Conservation (phyloP, 1,140 invertebrate genomes). For the Drosophila repleta region DNA sequence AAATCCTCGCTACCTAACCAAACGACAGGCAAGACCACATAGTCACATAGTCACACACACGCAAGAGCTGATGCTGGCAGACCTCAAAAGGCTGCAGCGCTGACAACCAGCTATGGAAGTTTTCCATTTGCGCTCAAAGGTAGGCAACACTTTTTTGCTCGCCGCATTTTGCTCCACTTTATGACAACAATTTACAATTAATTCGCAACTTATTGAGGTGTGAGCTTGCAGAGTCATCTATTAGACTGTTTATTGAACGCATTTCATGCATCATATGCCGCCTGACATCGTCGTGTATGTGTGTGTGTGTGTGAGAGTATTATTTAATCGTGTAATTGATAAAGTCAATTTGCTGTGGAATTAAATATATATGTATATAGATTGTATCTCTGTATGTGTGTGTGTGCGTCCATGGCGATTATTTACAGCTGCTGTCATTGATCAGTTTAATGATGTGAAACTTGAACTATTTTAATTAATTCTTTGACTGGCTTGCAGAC, state of each 20-base stretch:
- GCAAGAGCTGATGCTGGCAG: constrained; percentile 7
- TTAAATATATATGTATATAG: constrained; percentile 43
- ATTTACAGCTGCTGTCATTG: constrained; percentile 36
- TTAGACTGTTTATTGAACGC: constrained; percentile 4
- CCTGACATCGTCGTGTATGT: constrained; percentile 21
- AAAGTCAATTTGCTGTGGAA: constrained; percentile 51
- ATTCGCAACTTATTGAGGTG: constrained; percentile 31
- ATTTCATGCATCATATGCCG: constrained; percentile 3
- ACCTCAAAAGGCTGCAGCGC: constrained; percentile 22
- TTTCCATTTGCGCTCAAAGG: constrained; percentile 21
- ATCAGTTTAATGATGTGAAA: constrained; percentile 52
- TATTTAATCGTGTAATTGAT: constrained; percentile 60
- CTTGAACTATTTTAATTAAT: constrained; percentile 45
- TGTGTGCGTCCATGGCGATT: not conserved
- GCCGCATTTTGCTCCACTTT: constrained; percentile 2
- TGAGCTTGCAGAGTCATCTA: not conserved
- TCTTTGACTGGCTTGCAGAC: constrained; percentile 15
- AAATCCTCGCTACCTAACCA: constrained; percentile 20
- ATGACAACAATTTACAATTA: constrained; percentile 12
- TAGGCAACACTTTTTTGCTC: constrained; percentile 19
- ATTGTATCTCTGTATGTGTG: not conserved
- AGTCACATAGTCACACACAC: not conserved
- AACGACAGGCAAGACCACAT: constrained; percentile 8
- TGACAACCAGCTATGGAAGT: constrained; percentile 8
- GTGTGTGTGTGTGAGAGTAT: constrained; percentile 16